A percentile compares a stretch with the other conserved stretches of the same genome.
phyloP scores from a whole-genome alignment of 2,797 vertebrate genomes.

The Echiichthys vipera region DNA sequence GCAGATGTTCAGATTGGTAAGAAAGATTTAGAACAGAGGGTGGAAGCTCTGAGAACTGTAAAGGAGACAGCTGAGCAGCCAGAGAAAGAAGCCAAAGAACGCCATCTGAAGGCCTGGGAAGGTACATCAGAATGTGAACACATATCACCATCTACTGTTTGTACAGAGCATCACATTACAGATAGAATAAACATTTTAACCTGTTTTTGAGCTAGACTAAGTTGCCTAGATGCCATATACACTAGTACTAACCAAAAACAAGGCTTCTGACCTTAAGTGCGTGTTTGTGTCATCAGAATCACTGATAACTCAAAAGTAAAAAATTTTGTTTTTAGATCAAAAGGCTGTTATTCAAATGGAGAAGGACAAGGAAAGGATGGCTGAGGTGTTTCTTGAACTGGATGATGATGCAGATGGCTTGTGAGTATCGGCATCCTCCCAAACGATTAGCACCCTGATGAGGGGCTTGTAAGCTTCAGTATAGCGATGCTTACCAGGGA shows the following conservation, averaged over 20 bases:
- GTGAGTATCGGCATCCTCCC: constrained; percentile 82
- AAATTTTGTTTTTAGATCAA: constrained; percentile 81
- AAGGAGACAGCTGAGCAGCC: constrained; percentile 91
- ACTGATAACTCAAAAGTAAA: background rate
- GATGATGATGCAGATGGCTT: constrained; percentile 88
- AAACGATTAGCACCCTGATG: background rate
- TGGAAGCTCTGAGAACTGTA: constrained; percentile 84
- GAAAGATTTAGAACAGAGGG: constrained; percentile 84
- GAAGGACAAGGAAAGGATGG: constrained; percentile 85
- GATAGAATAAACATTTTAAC: background rate
- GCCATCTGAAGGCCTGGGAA: constrained; percentile 91
- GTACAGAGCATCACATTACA: background rate
- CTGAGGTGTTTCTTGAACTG: constrained; percentile 87
- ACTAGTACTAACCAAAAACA: background rate
- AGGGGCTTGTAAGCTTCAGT: background rate
- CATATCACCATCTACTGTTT: constrained; percentile 34
- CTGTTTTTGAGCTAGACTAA: background rate
- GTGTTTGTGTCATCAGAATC: background rate
- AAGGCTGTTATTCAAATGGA: constrained; percentile 81
- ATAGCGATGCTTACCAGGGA: background rate
- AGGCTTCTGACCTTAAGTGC: background rate
- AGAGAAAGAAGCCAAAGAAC: constrained; percentile 92
- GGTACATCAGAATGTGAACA: constrained; percentile 74
- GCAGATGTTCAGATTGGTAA: constrained; percentile 82
- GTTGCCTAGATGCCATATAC: background rate